A percentile compares a stretch with the other conserved stretches of the same genome.
phyloP scores from a whole-genome alignment of 2,888 invertebrate species.

The Lycocerus yunnanus region DNA sequence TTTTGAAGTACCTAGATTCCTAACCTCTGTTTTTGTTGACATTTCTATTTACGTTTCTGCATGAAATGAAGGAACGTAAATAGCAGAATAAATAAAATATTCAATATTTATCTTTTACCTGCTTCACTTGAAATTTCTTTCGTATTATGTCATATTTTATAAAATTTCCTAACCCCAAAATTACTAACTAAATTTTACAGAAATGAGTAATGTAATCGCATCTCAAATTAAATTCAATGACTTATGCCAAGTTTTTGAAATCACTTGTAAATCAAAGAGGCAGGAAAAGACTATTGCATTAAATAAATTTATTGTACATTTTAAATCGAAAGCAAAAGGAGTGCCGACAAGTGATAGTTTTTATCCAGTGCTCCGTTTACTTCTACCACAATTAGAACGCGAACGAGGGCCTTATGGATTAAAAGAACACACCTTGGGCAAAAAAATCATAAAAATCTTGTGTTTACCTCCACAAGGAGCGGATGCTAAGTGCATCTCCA shows the following conservation, averaged over 20 bases:
- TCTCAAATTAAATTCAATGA: constrained; percentile 58
- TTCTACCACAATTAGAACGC: constrained; percentile 79
- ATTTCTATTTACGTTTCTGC: no score
- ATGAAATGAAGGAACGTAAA: no score
- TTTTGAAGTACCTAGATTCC: no score
- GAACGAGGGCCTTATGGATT: constrained; percentile 82
- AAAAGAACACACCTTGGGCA: constrained; percentile 76
- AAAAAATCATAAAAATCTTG: constrained; percentile 74
- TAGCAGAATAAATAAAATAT: no score
- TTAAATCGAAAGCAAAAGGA: constrained; percentile 52
- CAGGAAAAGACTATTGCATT: constrained; percentile 58
- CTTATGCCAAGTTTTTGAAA: constrained; percentile 67
- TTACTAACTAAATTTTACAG: not conserved
- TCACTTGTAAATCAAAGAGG: constrained; percentile 58
- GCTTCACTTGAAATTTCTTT: no score
- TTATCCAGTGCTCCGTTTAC: constrained; percentile 76
- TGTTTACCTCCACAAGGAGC: constrained; percentile 69
- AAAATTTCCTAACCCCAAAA: not conserved
- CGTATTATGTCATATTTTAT: not conserved
- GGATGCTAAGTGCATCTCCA: constrained; percentile 59
- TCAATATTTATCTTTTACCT: no score
- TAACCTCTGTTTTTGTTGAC: no score
- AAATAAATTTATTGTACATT: constrained; percentile 57
- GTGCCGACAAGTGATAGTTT: constrained; percentile 59
- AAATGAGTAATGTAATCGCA: not conserved